phyloP scores from a whole-genome alignment of 2,113 vertebrate genomes.

The Sphyrna mokarran region DNA sequence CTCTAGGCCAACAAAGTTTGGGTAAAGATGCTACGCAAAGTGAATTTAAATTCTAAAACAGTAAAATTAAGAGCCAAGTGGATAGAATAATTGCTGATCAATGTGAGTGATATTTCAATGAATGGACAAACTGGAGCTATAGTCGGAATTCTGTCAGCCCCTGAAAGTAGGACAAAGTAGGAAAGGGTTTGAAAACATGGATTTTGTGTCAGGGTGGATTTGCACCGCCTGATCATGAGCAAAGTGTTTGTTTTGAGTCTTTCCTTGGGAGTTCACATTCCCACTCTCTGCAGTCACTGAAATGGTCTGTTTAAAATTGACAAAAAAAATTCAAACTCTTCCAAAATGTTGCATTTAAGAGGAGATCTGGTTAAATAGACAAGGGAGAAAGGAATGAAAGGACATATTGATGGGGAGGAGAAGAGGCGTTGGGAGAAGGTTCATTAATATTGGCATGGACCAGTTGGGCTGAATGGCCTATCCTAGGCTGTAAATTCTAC shows the following conservation, averaged over 20 bases:
- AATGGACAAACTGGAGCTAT: background rate
- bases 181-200: background rate
- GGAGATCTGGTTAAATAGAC: background rate
- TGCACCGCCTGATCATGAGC: background rate
- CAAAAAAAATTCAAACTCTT: background rate
- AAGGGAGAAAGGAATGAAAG: background rate
- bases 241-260: background rate
- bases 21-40: background rate
- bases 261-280: background rate
- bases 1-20: background rate
- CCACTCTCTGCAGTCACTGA: background rate
- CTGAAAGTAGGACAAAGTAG: background rate
- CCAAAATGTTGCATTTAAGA: background rate
- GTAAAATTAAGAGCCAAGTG: background rate
- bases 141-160: background rate
- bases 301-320: background rate
- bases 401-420: background rate
- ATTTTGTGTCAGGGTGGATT: background rate
- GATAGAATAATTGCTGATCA: background rate
- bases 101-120: background rate
- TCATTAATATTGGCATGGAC: background rate
- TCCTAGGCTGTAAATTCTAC: background rate
- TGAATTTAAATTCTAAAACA: background rate
- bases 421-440: background rate
- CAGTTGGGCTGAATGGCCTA: background rate